Conservation (phyloP, 2,113 vertebrate genomes). For the Sigmodon hispidus region DNA sequence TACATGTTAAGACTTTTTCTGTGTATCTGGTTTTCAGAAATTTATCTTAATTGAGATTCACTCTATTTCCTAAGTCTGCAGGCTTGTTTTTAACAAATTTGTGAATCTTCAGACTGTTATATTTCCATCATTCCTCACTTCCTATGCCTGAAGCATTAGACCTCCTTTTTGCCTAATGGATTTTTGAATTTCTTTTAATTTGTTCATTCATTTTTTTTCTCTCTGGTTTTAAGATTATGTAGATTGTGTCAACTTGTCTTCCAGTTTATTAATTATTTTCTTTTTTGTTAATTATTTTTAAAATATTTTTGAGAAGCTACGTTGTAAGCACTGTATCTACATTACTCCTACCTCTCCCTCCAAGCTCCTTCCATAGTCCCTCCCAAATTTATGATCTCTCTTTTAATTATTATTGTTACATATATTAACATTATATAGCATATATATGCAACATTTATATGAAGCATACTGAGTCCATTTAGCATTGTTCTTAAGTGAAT, state of each 20-base stretch:
- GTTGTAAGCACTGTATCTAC: neutral
- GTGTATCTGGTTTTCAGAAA: constrained; percentile 25
- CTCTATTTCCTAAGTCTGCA: neutral
- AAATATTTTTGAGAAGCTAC: neutral
- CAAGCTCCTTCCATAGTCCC: neutral
- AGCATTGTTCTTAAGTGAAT: neutral
- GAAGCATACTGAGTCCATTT: neutral
- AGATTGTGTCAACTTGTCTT: constrained; percentile 1
- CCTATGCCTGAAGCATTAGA: neutral
- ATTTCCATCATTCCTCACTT: neutral
- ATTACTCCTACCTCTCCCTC: neutral
- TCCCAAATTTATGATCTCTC: neutral
- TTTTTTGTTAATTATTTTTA: neutral
- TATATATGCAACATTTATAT: neutral
- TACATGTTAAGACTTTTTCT: neutral
- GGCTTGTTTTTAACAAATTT: neutral
- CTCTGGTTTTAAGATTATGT: neutral
- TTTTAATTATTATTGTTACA: neutral
- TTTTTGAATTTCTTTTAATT: neutral
- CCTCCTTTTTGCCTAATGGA: neutral
- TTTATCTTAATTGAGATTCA: neutral
- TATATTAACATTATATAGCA: neutral
- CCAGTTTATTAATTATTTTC: neutral
- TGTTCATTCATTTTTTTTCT: constrained; percentile 28
- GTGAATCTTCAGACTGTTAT: neutral